A percentile compares a stretch with the other conserved stretches of the same genome.
Conservation (phyloP, 1,140 invertebrate genomes). For the Eupristina koningsbergeri region DNA sequence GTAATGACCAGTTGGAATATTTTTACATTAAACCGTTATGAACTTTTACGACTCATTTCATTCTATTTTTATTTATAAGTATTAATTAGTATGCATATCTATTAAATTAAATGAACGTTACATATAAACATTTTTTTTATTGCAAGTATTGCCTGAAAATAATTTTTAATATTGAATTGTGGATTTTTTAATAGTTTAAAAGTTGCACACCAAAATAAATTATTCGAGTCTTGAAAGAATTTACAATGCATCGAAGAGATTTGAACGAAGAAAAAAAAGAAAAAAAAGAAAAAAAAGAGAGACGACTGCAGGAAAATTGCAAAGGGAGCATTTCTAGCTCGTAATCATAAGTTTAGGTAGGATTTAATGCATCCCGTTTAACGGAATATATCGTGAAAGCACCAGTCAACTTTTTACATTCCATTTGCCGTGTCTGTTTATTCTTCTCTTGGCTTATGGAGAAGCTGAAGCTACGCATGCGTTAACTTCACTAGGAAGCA, state of each 20-base stretch:
- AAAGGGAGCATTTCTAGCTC: not conserved
- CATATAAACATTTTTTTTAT: too few species aligned
- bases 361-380: constrained; percentile 5
- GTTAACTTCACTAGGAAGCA: not conserved
- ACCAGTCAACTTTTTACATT: not conserved
- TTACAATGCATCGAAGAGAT: not conserved
- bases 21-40: not conserved
- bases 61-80: too few species aligned
- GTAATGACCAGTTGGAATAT: not conserved
- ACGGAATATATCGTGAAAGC: not conserved
- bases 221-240: not conserved
- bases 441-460: not conserved
- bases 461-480: constrained; percentile 4
- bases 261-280: not conserved
- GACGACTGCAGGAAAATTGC: not conserved
- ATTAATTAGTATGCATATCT: too few species aligned
- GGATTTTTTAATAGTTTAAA: not conserved
- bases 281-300: not conserved
- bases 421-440: constrained; percentile 4
- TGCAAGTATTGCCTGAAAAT: too few species aligned
- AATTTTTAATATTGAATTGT: too few species aligned
- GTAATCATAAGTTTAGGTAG: not conserved
- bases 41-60: not conserved
- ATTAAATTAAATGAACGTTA: too few species aligned
- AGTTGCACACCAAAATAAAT: not conserved